phyloP scores from a whole-genome alignment of 2,797 vertebrate species.

The Micropoecilia bifurca region DNA sequence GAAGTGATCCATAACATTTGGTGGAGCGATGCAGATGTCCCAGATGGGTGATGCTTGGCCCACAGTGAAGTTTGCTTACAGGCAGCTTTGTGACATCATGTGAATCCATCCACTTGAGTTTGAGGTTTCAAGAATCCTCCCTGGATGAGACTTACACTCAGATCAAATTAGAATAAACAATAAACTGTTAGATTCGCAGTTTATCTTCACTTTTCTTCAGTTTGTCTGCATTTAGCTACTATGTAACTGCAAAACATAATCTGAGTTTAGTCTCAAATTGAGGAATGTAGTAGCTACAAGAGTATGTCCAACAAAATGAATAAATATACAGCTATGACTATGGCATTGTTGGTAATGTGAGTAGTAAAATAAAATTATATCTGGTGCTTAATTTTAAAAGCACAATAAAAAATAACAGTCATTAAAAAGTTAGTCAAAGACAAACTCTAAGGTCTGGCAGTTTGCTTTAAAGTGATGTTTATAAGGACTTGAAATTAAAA shows the following conservation, averaged over 20 bases:
- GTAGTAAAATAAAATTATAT: neutral
- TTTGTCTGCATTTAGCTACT: neutral
- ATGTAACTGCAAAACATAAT: neutral
- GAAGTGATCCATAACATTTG: slow-evolving; percentile 48
- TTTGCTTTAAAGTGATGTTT: neutral
- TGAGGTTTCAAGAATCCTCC: slow-evolving; percentile 4
- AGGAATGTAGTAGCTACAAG: neutral
- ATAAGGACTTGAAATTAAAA: neutral
- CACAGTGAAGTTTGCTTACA: slow-evolving; percentile 16
- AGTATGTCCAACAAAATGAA: neutral
- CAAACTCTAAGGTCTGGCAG: neutral
- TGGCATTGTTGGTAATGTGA: neutral
- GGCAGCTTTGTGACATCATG: slow-evolving; percentile 21
- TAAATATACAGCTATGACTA: neutral
- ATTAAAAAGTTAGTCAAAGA: neutral
- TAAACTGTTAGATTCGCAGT: slow-evolving; percentile 1
- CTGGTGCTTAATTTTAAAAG: neutral
- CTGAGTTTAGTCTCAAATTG: neutral
- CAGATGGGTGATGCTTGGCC: slow-evolving; percentile 23
- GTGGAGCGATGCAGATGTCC: slow-evolving; percentile 19
- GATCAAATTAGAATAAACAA: slow-evolving; percentile 1
- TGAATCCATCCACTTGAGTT: slow-evolving; percentile 7
- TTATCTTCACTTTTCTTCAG: neutral
- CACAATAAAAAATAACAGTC: neutral
- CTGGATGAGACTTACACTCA: slow-evolving; percentile 3